Evolutionary conservation across 2,797 vertebrate genomes (phyloP), one percentile per base, ranked within the genome.

Genomic region (Centroberyx gerrardi): DNA sequence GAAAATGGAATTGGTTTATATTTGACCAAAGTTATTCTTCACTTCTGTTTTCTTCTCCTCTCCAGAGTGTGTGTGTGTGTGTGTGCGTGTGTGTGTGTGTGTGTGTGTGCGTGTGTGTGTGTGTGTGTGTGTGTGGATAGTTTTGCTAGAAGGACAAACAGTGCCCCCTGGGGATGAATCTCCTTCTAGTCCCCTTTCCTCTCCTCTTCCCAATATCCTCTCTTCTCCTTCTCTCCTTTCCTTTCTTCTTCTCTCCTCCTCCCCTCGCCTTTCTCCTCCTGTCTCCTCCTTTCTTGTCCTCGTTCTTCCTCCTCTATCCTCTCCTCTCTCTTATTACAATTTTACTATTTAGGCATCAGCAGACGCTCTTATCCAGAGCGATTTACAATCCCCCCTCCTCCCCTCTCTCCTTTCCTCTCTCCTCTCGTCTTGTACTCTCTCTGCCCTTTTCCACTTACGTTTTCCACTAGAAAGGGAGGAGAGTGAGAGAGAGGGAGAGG

Each of bases 101-200:
- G 31, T 33, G 31, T 33, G 31, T 3, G 8, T 10, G 8, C 29
- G 8, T 51, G 6, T 22, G n/a, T 18, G 13, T 12, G 54, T 52
- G 55, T 56, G 52, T 9, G 59, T 60, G 61, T 40, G 42, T 33
- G 31, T 33, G 2, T 33, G 31, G n/a, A 17, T 52, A 1, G 44
- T 42, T 70, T 76, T 60, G 48, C 69, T 80, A 64, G 80, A 83
- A 93, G 91, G 93, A 88, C 90, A 92, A 93, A 94, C 89, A 93
- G 86, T 92, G 94, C 94, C 94, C 93, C 92, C 94, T 94, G 90
- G 92, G 92, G 93, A 92, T 89, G 82, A 88, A n/a, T 56, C 78
- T 81, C 76, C 74, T 83, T 73, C 72, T 18, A 31, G 77, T 78
- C 78, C 84, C 75, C 67, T 82, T 73, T 84, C 65, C 54, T 29